phyloP scores from a whole-genome alignment of 2,797 vertebrate genomes.

The Apogon hyalosoma region DNA sequence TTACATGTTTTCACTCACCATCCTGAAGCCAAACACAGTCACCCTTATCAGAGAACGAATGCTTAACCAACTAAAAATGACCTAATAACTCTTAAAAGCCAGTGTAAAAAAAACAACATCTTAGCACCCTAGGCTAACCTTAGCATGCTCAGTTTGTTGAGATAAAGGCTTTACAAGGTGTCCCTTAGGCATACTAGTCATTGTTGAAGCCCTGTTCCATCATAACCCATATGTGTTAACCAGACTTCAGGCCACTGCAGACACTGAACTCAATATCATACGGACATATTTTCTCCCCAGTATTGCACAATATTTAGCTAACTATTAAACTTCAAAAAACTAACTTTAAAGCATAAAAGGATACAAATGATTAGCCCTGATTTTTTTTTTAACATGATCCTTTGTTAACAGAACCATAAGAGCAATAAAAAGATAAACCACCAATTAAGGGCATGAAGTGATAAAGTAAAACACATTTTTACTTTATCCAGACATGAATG shows the following conservation, averaged over 20 bases:
- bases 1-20: constrained; percentile 46
- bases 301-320: neutral
- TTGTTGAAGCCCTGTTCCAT: neutral
- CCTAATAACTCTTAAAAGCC: constrained; percentile 16
- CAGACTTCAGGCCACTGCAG: neutral
- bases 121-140: constrained; percentile 2
- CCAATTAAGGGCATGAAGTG: neutral
- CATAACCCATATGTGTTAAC: constrained; percentile 1
- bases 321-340: neutral
- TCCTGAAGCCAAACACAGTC: constrained; percentile 33
- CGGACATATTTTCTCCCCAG: neutral
- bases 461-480: no score
- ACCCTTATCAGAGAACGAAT: constrained; percentile 25
- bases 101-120: constrained; percentile 15
- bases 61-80: constrained; percentile 40
- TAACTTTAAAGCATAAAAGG: neutral
- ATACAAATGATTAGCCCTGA: constrained; percentile 3
- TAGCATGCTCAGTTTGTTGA: constrained; percentile 1
- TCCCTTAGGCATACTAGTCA: neutral
- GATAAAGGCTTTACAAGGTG: constrained; percentile 17
- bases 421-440: neutral
- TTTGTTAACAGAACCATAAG: neutral
- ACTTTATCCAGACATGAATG: no score
- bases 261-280: neutral
- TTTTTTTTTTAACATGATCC: neutral